These are phyloP conservation scores for Eutolmus rufibarbis DNA, from an alignment of 2,888 invertebrate genomes.

Conservation along the genomic window DNA sequence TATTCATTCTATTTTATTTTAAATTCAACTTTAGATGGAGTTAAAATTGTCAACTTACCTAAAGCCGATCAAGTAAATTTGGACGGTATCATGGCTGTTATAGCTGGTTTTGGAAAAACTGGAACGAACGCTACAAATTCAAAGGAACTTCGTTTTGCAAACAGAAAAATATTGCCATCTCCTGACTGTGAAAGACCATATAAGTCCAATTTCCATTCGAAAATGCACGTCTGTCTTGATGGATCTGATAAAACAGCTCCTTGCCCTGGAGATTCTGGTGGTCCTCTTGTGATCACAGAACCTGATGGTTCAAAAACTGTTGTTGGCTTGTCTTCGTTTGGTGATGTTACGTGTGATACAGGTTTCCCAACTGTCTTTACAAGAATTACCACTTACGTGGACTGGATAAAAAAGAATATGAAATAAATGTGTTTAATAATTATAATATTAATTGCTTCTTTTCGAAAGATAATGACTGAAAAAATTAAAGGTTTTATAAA, in stretches of 20 bases:
- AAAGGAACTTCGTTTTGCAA: not conserved
- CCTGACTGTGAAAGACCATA: not conserved
- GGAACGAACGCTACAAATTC: not conserved
- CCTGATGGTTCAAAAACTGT: not conserved
- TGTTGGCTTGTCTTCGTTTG: not conserved
- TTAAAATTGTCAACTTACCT: conserved; percentile 1
- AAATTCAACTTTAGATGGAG: not conserved
- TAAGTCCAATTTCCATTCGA: not conserved
- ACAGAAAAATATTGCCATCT: not conserved
- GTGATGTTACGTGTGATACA: not conserved
- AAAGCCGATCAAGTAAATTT: not conserved
- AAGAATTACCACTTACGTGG: not conserved
- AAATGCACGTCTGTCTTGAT: conserved; percentile 58
- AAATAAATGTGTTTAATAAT: not conserved
- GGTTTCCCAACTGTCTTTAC: conserved; percentile 1
- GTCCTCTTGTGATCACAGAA: conserved; percentile 51
- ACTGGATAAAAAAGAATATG: not conserved
- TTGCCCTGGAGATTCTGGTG: conserved; percentile 58
- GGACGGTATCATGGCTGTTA: not conserved
- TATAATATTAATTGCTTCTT: not conserved
- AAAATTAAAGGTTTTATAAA: no score
- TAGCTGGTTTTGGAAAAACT: not conserved
- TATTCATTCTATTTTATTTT: not conserved
- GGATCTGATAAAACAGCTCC: conserved; percentile 58
- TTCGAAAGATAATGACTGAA: no score